A percentile compares a stretch with the other conserved stretches of the same genome.
phyloP scores from a whole-genome alignment of 2,113 vertebrate genomes.

The Psophia crepitans region DNA sequence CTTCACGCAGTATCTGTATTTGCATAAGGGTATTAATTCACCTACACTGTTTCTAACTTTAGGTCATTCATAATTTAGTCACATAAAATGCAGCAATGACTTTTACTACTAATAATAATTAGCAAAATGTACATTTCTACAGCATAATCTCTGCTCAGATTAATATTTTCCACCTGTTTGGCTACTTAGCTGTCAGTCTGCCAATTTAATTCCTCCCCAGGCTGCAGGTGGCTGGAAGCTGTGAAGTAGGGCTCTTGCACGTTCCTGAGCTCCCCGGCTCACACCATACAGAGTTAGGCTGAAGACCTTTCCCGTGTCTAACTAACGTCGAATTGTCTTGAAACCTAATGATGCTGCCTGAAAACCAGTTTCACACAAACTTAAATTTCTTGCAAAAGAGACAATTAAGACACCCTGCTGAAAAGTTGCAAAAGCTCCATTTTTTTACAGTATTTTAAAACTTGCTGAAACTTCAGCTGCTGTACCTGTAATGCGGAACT shows the following conservation, averaged over 20 bases:
- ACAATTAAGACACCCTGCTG: not conserved
- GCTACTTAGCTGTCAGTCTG: not conserved
- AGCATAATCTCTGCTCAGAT: not conserved
- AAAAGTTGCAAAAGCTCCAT: not conserved
- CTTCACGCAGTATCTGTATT: not conserved
- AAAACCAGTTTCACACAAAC: not conserved
- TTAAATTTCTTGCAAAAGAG: not conserved
- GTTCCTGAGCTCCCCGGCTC: not conserved
- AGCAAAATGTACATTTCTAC: not conserved
- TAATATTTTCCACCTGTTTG: not conserved
- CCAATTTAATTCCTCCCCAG: not conserved
- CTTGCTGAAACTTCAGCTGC: not conserved
- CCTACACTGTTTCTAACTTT: not conserved
- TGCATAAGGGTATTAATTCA: not conserved
- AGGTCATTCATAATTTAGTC: slow-evolving; percentile 18
- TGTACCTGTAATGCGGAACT: not conserved
- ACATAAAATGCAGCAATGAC: not conserved
- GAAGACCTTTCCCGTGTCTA: not conserved
- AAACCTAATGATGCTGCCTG: not conserved
- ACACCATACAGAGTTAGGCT: not conserved
- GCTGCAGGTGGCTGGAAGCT: not conserved
- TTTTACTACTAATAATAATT: not conserved
- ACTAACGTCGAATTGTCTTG: not conserved
- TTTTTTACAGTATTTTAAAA: not conserved
- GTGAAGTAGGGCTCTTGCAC: not conserved